phyloP scores from a whole-genome alignment of 1,140 invertebrate species.

The Laodelphax striatellus region DNA sequence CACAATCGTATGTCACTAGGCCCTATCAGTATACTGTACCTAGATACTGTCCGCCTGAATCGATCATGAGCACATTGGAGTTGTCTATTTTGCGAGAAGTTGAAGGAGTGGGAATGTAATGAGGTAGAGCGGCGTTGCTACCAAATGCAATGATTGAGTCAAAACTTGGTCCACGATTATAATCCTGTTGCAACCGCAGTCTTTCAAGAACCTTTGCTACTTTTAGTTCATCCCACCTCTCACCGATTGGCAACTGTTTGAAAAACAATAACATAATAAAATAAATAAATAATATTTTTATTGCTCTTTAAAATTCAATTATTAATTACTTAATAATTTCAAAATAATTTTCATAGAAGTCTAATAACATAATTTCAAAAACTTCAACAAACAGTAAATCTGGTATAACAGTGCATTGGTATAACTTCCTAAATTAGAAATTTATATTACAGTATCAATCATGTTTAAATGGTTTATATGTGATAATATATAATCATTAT shows the following conservation, averaged over 20 bases:
- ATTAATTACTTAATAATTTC: too few species aligned
- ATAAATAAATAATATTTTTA: background rate
- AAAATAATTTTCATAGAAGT: too few species aligned
- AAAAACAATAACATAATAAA: background rate
- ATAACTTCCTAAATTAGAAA: too few species aligned
- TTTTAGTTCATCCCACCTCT: conserved; percentile 30
- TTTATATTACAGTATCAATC: too few species aligned
- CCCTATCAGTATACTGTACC: too few species aligned
- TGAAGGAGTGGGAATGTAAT: conserved; percentile 44
- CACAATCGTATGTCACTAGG: too few species aligned
- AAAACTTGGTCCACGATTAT: conserved; percentile 44
- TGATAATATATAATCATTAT: too few species aligned
- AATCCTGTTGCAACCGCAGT: conserved; percentile 26
- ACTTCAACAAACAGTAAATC: too few species aligned
- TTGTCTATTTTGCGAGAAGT: conserved; percentile 37
- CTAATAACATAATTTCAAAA: too few species aligned
- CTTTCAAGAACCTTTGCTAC: conserved; percentile 23
- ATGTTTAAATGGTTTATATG: too few species aligned
- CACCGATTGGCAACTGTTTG: conserved; percentile 23
- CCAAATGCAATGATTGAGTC: conserved; percentile 53
- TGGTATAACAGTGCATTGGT: too few species aligned
- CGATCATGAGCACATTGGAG: conserved; percentile 41
- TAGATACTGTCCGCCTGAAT: conserved; percentile 50
- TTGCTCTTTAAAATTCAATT: conserved; percentile 12
- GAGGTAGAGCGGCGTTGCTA: conserved; percentile 51